These are phyloP conservation scores for Sturmia bella DNA, from an alignment of 2,888 invertebrate genomes.

Conservation along the genomic window DNA sequence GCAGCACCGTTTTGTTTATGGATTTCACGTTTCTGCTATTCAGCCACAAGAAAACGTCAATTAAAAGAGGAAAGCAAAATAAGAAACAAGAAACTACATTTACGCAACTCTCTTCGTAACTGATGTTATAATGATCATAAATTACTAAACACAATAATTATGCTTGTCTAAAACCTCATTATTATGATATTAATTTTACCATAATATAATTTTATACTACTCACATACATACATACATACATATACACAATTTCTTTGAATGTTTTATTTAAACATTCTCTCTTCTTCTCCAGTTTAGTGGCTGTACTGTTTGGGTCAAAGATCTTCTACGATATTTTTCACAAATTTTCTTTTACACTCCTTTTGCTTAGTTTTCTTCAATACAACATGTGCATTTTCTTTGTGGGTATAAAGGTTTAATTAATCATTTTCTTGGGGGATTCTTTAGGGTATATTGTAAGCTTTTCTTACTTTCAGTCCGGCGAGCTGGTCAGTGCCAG, in stretches of 20 bases:
- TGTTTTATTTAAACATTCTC: conserved; percentile 11
- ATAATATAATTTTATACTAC: background rate
- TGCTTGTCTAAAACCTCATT: conserved; percentile 3
- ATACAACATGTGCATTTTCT: background rate
- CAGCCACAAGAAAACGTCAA: conserved; percentile 11
- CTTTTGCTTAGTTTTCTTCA: conserved; percentile 7
- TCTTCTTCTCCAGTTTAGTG: background rate
- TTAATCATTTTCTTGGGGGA: background rate
- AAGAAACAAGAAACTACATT: conserved; percentile 15
- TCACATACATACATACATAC: too few relatives aligned
- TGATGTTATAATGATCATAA: conserved; percentile 17
- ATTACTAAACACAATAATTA: conserved; percentile 1
- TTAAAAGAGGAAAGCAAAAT: background rate
- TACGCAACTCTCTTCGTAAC: conserved; percentile 33
- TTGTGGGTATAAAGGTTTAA: background rate
- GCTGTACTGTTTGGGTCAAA: conserved; percentile 56
- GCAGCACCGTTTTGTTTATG: conserved; percentile 15
- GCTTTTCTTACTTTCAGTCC: conserved; percentile 13
- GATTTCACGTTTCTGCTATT: conserved; percentile 35
- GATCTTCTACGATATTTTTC: conserved; percentile 47
- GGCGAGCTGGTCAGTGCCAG: conserved; percentile 30
- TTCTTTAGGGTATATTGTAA: conserved; percentile 31
- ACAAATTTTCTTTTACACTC: conserved; percentile 8
- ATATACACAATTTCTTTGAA: background rate
- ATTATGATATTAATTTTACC: conserved; percentile 2